Evolutionary conservation across 2,888 invertebrate species (phyloP).

Genomic region (Campaea margaritaria): DNA sequence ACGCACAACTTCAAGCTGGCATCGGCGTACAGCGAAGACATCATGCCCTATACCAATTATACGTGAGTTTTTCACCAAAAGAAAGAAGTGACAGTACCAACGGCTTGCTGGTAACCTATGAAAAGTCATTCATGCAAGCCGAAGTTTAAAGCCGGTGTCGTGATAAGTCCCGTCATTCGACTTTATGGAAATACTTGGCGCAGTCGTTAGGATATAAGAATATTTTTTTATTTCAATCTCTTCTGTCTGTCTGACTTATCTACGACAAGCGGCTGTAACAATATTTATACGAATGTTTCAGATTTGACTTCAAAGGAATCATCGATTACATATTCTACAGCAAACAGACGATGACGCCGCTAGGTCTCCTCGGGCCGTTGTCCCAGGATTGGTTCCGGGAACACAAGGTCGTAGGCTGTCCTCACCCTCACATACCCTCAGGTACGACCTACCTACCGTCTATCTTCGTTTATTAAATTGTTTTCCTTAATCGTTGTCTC

Average conservation of each 20-base stretch:
- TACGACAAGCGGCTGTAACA: neutral
- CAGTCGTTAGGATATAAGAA: neutral
- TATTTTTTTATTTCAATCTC: neutral
- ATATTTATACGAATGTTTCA: conserved; percentile 71
- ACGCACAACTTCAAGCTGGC: conserved; percentile 98
- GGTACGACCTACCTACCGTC: conserved; percentile 66
- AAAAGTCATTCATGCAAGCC: too few species aligned
- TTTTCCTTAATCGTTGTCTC: too few species aligned
- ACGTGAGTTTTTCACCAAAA: conserved; percentile 91
- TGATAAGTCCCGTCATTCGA: neutral
- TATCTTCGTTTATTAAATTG: too few species aligned
- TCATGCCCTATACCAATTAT: conserved; percentile 99
- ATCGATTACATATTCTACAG: conserved; percentile 99
- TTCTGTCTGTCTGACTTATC: neutral
- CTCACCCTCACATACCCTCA: conserved; percentile 98
- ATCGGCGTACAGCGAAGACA: conserved; percentile 97
- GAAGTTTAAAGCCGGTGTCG: too few species aligned
- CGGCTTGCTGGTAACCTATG: too few species aligned
- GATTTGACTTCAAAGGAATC: conserved; percentile 99
- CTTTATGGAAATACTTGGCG: neutral
- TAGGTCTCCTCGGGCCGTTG: conserved; percentile 97
- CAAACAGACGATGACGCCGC: conserved; percentile 96
- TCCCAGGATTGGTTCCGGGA: conserved; percentile 97
- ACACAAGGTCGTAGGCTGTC: conserved; percentile 99
- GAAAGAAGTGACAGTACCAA: too few species aligned